phyloP scores from a whole-genome alignment of 2,113 vertebrate genomes.

The Pygathrix nemaeus region DNA sequence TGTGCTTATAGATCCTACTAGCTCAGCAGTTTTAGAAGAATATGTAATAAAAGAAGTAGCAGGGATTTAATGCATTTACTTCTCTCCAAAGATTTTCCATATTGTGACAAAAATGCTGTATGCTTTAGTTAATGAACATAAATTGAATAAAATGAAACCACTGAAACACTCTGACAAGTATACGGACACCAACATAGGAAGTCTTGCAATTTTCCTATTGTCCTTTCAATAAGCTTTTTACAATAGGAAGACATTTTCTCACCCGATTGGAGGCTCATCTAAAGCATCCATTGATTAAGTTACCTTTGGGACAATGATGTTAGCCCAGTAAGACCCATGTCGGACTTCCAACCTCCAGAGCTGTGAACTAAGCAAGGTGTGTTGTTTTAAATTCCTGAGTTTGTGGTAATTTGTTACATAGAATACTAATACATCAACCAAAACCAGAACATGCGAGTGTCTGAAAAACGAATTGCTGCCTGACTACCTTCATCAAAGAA shows the following conservation, averaged over 20 bases:
- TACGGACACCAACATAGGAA: background rate
- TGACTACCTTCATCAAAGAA: background rate
- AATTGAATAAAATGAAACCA: background rate
- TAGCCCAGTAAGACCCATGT: background rate
- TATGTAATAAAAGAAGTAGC: background rate
- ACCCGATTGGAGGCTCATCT: background rate
- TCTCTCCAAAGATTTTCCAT: background rate
- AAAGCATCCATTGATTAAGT: background rate
- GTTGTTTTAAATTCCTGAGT: background rate
- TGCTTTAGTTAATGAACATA: background rate
- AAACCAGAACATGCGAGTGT: background rate
- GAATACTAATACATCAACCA: background rate
- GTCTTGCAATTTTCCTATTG: background rate
- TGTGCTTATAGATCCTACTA: background rate
- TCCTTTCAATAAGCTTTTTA: background rate
- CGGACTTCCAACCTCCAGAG: background rate
- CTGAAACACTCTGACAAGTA: background rate
- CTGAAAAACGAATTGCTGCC: background rate
- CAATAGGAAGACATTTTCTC: background rate
- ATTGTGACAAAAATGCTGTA: background rate
- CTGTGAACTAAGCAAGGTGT: background rate
- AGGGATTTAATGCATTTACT: background rate
- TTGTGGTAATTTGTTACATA: background rate
- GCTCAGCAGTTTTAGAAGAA: background rate
- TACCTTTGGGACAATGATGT: too few relatives aligned